phyloP scores from a whole-genome alignment of 2,888 invertebrate genomes.

The Chymomyza procnemis region DNA sequence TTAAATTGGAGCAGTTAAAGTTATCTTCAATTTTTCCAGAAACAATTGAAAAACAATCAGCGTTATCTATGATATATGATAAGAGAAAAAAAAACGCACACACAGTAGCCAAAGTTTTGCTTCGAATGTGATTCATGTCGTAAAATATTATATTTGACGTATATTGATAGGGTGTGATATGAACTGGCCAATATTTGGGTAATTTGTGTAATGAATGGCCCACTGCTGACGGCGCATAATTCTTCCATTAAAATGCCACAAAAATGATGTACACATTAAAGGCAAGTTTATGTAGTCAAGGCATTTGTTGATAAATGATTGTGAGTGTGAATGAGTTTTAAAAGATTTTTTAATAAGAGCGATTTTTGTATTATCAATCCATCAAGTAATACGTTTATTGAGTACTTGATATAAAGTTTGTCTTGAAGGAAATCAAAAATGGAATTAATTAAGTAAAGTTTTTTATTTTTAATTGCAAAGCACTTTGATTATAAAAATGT shows the following conservation, averaged over 20 bases:
- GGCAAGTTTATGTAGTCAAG: not conserved
- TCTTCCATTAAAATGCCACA: not conserved
- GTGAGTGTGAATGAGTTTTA: not conserved
- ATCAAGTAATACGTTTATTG: too few relatives aligned
- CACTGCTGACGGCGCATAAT: not conserved
- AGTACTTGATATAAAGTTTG: too few relatives aligned
- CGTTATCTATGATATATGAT: constrained; percentile 55
- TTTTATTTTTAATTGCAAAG: too few relatives aligned
- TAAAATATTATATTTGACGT: not conserved
- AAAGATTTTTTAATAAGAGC: not conserved
- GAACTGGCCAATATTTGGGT: not conserved
- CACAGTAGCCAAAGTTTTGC: constrained; percentile 24
- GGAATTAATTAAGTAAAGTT: too few relatives aligned
- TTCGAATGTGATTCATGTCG: not conserved
- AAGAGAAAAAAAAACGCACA: constrained; percentile 22
- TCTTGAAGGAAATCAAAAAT: too few relatives aligned
- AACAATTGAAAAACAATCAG: constrained; percentile 62
- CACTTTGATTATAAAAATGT: too few relatives aligned
- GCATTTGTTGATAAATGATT: too few relatives aligned
- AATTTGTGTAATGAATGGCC: not conserved
- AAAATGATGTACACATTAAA: not conserved
- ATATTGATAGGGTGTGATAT: not conserved
- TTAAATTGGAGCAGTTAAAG: constrained; percentile 57
- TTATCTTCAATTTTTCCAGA: constrained; percentile 54
- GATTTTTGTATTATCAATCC: not conserved